phyloP scores from a whole-genome alignment of 2,888 invertebrate species.

The Xestobium rufovillosum region DNA sequence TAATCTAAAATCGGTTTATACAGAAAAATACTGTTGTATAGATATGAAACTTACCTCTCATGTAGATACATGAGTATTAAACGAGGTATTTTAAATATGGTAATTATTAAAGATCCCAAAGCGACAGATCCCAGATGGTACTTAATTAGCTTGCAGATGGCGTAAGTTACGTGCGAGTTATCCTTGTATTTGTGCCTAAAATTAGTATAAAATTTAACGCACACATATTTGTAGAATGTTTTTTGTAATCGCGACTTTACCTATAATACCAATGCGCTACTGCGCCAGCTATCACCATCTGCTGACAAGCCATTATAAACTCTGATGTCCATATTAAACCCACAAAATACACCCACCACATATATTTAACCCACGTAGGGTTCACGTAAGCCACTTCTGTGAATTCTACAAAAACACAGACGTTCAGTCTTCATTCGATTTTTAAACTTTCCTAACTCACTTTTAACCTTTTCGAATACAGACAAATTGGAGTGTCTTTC shows the following conservation, averaged over 20 bases:
- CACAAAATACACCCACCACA: constrained; percentile 91
- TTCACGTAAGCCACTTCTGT: constrained; percentile 66
- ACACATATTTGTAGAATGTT: no score
- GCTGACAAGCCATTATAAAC: constrained; percentile 90
- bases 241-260: no score
- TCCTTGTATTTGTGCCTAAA: constrained; percentile 60
- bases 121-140: constrained; percentile 95
- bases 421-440: constrained; percentile 12
- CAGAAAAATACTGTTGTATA: not conserved
- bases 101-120: constrained; percentile 88
- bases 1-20: constrained; percentile 46
- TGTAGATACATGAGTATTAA: constrained; percentile 84
- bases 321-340: constrained; percentile 91
- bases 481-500: constrained; percentile 23
- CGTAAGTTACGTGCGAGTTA: constrained; percentile 59
- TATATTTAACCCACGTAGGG: constrained; percentile 74
- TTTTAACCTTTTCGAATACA: constrained; percentile 27
- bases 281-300: constrained; percentile 88
- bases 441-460: constrained; percentile 25
- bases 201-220: constrained; percentile 20
- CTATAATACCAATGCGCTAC: constrained; percentile 93
- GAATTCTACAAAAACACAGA: constrained; percentile 44
- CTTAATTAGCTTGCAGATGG: constrained; percentile 68
- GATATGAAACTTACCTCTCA: constrained; percentile 64
- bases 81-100: constrained; percentile 85